A percentile compares a stretch with the other conserved stretches of the same genome.
Conservation (phyloP, 2,888 invertebrate genomes). For the Heteropelma amictum region DNA sequence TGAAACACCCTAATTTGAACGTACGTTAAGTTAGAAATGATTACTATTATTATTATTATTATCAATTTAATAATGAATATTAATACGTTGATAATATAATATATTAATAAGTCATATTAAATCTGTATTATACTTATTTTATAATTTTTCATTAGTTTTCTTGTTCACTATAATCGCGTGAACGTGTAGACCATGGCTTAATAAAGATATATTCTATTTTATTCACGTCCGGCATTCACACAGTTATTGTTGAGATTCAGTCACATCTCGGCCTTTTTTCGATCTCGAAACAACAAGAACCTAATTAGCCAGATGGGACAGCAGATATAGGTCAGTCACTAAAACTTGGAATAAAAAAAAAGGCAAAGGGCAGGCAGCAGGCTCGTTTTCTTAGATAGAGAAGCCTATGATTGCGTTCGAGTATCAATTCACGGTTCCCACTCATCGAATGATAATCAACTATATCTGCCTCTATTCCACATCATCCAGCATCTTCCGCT, state of each 20-base stretch:
- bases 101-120: too few species aligned
- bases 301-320: neutral
- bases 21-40: too few species aligned
- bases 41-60: too few species aligned
- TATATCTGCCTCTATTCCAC: neutral
- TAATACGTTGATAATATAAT: too few species aligned
- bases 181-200: too few species aligned
- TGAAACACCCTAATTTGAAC: too few species aligned
- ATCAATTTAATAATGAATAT: too few species aligned
- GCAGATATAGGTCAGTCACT: neutral
- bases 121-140: too few species aligned
- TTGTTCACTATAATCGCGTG: too few species aligned
- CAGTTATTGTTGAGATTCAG: neutral
- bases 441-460: conserved; percentile 1
- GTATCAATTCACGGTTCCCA: neutral
- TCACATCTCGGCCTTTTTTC: neutral
- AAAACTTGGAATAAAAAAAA: neutral
- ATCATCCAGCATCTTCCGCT: neutral
- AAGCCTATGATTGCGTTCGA: conserved; percentile 45
- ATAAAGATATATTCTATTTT: neutral
- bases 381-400: conserved; percentile 29
- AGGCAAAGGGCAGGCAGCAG: neutral
- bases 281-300: neutral
- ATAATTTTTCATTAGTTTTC: too few species aligned
- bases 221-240: neutral